A percentile compares a stretch with the other conserved stretches of the same genome.
Conservation (phyloP, 2,797 vertebrate species). For the Gadopsis marmoratus region DNA sequence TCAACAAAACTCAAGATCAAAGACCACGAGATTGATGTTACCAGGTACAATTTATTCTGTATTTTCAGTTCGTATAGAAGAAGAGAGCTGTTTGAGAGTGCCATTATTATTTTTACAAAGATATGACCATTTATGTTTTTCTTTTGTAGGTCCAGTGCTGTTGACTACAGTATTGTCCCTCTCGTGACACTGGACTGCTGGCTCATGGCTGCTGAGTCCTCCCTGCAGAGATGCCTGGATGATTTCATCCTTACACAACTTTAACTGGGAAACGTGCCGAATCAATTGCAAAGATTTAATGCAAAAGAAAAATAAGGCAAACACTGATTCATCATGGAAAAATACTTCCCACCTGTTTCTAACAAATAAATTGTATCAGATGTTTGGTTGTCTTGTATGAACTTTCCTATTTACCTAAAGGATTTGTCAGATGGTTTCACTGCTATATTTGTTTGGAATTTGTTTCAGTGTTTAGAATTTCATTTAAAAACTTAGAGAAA, state of each 20-base stretch:
- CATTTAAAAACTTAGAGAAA: neutral
- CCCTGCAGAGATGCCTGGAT: constrained; percentile 59
- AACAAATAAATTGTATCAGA: constrained; percentile 23
- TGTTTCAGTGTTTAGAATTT: too few species aligned
- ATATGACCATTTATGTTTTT: neutral
- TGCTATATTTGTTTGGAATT: neutral
- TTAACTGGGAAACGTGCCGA: constrained; percentile 44
- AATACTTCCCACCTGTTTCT: neutral
- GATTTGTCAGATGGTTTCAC: neutral
- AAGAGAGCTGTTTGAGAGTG: too few species aligned
- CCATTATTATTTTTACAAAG: neutral
- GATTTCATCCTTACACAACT: constrained; percentile 64
- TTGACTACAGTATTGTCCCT: constrained; percentile 63
- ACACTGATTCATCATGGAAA: neutral
- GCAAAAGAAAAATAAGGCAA: neutral
- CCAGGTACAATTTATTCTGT: constrained; percentile 52
- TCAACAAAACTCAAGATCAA: constrained; percentile 62
- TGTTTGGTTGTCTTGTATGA: constrained; percentile 10
- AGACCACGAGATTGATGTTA: constrained; percentile 48
- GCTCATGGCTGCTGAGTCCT: constrained; percentile 59
- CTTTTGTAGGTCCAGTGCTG: constrained; percentile 42
- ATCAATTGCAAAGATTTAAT: constrained; percentile 6
- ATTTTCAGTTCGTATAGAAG: neutral
- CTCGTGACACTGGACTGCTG: constrained; percentile 57
- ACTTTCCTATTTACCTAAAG: neutral